These are phyloP conservation scores for Minunthozetes semirufus DNA, from an alignment of 2,888 invertebrate species.

Conservation along the genomic window DNA sequence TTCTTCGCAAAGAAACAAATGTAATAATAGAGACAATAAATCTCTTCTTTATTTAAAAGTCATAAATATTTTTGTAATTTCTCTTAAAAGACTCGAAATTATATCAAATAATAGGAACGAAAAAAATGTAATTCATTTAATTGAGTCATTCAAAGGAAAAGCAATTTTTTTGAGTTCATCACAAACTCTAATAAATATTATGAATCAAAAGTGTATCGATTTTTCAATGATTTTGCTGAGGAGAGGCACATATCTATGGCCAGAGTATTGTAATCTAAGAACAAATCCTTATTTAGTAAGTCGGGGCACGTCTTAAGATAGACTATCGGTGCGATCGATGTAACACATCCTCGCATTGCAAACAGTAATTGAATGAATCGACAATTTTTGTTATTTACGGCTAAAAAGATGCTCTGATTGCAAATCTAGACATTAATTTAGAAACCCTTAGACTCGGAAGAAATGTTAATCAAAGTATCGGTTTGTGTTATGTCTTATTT, in stretches of 20 bases:
- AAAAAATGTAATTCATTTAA: background rate
- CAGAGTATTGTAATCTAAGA: background rate
- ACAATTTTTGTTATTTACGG: slow-evolving; percentile 12
- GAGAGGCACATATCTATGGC: background rate
- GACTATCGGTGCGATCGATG: background rate
- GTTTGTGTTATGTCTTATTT: no score
- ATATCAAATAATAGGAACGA: no score
- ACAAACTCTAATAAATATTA: background rate
- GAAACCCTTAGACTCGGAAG: no score
- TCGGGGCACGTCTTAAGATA: background rate
- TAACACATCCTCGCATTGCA: background rate
- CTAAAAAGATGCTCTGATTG: background rate
- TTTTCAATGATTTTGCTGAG: background rate
- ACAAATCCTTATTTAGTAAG: background rate
- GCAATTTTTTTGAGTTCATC: background rate
- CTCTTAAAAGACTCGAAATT: background rate
- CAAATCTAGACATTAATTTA: background rate
- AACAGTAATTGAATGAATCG: slow-evolving; percentile 4
- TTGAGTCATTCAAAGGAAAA: background rate
- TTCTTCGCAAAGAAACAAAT: background rate
- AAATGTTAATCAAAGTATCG: no score
- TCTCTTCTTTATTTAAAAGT: background rate
- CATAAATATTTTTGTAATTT: background rate
- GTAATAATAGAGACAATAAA: background rate
- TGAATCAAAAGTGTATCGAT: background rate